Evolutionary conservation across 2,888 invertebrate species (phyloP).

Genomic region (Pyrocoelia pectoralis): DNA sequence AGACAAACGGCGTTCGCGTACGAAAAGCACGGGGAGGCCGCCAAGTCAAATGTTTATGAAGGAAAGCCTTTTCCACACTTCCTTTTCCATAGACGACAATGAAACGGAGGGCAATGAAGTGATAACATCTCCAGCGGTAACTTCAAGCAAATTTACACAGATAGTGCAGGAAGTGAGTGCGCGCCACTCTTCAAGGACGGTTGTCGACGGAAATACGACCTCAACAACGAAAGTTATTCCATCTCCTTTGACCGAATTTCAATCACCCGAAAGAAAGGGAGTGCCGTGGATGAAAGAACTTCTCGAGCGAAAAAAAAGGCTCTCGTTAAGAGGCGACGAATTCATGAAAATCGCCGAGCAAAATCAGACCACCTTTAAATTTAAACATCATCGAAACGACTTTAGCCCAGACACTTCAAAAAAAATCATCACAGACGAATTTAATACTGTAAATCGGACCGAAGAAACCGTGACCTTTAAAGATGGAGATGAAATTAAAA

Average conservation of each 20-base stretch:
- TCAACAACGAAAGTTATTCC: background rate
- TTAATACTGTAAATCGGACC: no score
- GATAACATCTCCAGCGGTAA: background rate
- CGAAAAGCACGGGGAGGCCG: constrained; percentile 24
- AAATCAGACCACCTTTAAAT: background rate
- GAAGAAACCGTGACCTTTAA: no score
- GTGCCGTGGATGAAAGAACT: constrained; percentile 21
- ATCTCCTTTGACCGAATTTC: background rate
- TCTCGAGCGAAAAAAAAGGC: constrained; percentile 6
- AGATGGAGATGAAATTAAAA: no score
- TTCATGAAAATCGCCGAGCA: background rate
- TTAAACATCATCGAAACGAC: no score
- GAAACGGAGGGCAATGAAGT: background rate
- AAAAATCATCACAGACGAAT: no score
- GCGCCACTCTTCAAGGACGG: background rate
- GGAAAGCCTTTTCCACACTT: constrained; percentile 15
- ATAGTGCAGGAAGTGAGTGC: background rate
- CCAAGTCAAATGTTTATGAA: constrained; percentile 28
- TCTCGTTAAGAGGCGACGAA: constrained; percentile 11
- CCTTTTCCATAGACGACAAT: constrained; percentile 12
- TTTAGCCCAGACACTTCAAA: no score
- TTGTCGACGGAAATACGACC: background rate
- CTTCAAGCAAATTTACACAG: background rate
- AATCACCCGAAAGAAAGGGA: background rate
- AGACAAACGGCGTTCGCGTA: constrained; percentile 21